Evolutionary conservation across 1,140 invertebrate genomes (phyloP).

Genomic region (Theocolax elegans): DNA sequence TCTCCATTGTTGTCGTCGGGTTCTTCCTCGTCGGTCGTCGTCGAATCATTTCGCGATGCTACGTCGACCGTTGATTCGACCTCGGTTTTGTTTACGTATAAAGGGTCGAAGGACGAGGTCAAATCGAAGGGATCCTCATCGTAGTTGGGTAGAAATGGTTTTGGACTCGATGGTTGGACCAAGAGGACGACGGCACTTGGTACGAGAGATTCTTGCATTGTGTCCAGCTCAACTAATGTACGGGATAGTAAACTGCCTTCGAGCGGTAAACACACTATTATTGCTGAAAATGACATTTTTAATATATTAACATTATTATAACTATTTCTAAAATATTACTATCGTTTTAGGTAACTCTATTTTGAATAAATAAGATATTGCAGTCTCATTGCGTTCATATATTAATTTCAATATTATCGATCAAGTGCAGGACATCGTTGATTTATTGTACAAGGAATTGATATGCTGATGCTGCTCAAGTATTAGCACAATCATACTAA

Average conservation of each 20-base stretch:
- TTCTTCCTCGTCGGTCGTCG: not conserved
- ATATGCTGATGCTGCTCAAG: too few relatives aligned
- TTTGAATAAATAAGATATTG: too few relatives aligned
- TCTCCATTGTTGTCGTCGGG: not conserved
- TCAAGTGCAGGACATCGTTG: too few relatives aligned
- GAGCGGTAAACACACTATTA: constrained; percentile 63
- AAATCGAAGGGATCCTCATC: not conserved
- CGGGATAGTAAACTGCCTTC: constrained; percentile 57
- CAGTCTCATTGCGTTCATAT: too few relatives aligned
- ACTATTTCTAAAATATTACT: too few relatives aligned
- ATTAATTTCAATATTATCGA: too few relatives aligned
- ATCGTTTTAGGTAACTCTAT: too few relatives aligned
- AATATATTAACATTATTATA: too few relatives aligned
- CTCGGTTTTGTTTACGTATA: not conserved
- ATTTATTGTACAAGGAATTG: too few relatives aligned
- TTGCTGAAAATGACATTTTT: constrained; percentile 45
- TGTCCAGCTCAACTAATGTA: constrained; percentile 59
- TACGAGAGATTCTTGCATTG: constrained; percentile 51
- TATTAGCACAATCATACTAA: too few relatives aligned
- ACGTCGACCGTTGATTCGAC: not conserved
- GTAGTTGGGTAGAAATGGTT: constrained; percentile 2
- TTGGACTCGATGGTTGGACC: constrained; percentile 50
- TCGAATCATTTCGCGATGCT: not conserved
- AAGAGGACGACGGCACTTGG: constrained; percentile 58
- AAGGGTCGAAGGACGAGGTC: not conserved